Evolutionary conservation across 2,113 vertebrate genomes (phyloP), one percentile per base, ranked within the genome.

Genomic region (Stigmatopora nigra): DNA sequence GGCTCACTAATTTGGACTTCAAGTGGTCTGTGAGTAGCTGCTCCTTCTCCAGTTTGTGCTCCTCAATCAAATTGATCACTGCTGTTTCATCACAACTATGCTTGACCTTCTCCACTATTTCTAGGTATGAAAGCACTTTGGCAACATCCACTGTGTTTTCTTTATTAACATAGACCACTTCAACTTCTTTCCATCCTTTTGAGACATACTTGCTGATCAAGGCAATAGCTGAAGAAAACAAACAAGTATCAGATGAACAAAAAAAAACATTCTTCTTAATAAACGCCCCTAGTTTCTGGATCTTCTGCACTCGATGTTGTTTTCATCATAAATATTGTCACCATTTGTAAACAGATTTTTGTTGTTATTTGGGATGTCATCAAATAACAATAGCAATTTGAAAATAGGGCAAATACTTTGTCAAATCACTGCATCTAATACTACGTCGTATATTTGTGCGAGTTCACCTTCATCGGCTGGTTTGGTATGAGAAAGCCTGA

Each of bases 101-200:
- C 74, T 94, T 98, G 38, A 92, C 92, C 87, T 91, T 95, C 79
- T 98, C 95, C 79, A 96, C 91, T 59, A 93, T 93, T 71, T 95
- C 93, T 65, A 98, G 87, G 69, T 95, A 98, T 15, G 89, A 90
- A 1, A 97, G 73, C 47, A 97, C 88, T 57, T 91, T 92, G 78
- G 89, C 86, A 56, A 91, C 90, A 70, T 96, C 94, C 65, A 89
- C 85, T 2, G 92, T 89, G 75, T 93, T 91, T 63, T 93, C 92
- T 71, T 91, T 92, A 63, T 94, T 92, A 49, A 88, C 90, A 61
- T 95, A 97, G 1, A 87, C 77, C 38, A 87, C 89, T 76, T 94
- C 90, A 53, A 96, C 94, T 58, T 93, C 94, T 76, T 93, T 95
- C 96, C 95, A 98, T 45, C 95, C 96, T 83, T 97, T 97, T 70